These are phyloP conservation scores for Acronicta alni DNA, from an alignment of 2,888 invertebrate genomes.

Conservation along the genomic window DNA sequence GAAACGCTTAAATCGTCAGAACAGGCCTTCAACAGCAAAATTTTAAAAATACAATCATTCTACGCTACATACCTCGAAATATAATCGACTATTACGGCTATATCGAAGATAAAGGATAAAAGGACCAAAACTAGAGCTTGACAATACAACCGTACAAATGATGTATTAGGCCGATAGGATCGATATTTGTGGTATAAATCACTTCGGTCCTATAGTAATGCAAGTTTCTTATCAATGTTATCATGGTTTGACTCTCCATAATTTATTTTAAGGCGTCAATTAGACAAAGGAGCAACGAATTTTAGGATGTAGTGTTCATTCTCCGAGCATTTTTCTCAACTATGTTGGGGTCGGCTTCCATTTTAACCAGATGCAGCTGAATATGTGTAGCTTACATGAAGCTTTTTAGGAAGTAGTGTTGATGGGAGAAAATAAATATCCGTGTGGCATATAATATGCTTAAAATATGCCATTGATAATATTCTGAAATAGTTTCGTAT, in stretches of 20 bases:
- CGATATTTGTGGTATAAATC: slow-evolving; percentile 71
- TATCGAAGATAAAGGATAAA: slow-evolving; percentile 52
- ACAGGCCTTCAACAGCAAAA: not conserved
- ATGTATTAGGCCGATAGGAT: slow-evolving; percentile 71
- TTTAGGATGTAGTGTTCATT: slow-evolving; percentile 43
- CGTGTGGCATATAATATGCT: no score
- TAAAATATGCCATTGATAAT: no score
- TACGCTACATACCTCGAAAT: slow-evolving; percentile 4
- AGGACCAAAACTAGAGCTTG: slow-evolving; percentile 63
- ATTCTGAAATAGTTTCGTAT: no score
- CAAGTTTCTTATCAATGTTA: slow-evolving; percentile 58
- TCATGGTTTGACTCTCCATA: slow-evolving; percentile 58
- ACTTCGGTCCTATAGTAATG: slow-evolving; percentile 47
- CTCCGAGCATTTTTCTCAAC: no score
- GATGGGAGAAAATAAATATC: slow-evolving; percentile 19
- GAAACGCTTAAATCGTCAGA: not conserved
- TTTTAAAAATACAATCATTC: not conserved
- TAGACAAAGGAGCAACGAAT: slow-evolving; percentile 53
- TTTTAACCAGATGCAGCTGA: no score
- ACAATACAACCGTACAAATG: slow-evolving; percentile 68
- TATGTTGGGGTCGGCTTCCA: no score
- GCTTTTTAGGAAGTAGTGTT: slow-evolving; percentile 42
- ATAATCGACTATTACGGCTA: slow-evolving; percentile 36
- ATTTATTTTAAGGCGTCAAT: slow-evolving; percentile 65
- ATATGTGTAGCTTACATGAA: no score